A percentile compares a stretch with the other conserved stretches of the same genome.
phyloP scores from a whole-genome alignment of 2,113 vertebrate species.

The Charadrius vociferus region DNA sequence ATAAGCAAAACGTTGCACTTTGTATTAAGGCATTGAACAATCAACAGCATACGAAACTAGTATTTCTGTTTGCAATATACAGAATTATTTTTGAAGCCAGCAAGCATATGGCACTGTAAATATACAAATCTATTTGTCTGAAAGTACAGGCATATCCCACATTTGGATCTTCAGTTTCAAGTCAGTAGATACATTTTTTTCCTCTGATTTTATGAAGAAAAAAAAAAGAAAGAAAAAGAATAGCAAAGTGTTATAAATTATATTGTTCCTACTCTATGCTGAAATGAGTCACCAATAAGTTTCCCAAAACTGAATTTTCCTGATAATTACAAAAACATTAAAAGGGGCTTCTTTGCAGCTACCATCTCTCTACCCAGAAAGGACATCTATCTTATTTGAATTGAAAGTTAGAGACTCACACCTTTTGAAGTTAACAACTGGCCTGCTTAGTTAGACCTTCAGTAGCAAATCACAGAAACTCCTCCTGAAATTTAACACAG shows the following conservation, averaged over 20 bases:
- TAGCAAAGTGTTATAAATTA: neutral
- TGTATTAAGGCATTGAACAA: neutral
- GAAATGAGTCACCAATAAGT: neutral
- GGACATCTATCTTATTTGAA: neutral
- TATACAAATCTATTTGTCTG: neutral
- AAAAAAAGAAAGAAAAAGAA: too few relatives aligned
- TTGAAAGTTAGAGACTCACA: neutral
- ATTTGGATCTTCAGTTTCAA: neutral
- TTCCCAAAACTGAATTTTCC: neutral
- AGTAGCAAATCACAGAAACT: neutral
- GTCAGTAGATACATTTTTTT: neutral
- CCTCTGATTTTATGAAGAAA: neutral
- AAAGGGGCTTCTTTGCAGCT: neutral
- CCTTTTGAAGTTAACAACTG: neutral
- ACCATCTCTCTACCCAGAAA: neutral
- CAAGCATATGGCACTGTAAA: neutral
- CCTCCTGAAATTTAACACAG: neutral
- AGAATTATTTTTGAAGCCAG: neutral
- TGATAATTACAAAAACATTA: neutral
- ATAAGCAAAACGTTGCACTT: neutral
- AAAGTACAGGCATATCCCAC: neutral
- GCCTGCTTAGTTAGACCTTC: neutral
- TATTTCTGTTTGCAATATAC: neutral
- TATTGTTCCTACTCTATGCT: neutral
- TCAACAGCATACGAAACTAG: neutral